phyloP scores from a whole-genome alignment of 1,140 invertebrate genomes.

The Brachionus plicatilis region DNA sequence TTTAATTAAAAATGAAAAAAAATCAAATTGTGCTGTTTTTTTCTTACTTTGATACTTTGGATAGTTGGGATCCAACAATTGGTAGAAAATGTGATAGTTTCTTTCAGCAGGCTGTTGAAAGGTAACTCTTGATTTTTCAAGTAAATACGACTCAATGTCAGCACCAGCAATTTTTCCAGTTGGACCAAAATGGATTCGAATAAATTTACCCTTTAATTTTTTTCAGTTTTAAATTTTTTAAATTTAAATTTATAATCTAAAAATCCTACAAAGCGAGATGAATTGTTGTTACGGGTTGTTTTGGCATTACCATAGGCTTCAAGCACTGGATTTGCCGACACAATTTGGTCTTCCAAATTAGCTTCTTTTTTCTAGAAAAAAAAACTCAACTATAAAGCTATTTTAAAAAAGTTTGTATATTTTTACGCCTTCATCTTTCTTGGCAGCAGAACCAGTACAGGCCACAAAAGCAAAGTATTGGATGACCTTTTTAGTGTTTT shows the following conservation, averaged over 20 bases:
- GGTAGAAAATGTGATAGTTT: slow-evolving; percentile 99
- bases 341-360: slow-evolving; percentile 63
- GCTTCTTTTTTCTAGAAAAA: slow-evolving; percentile 27
- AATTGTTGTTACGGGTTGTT: slow-evolving; percentile 63
- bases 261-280: slow-evolving; percentile 60
- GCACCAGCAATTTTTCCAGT: slow-evolving; percentile 98
- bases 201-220: slow-evolving; percentile 73
- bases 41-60: slow-evolving; percentile 54
- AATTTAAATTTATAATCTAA: not conserved
- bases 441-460: slow-evolving; percentile 54
- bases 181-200: slow-evolving; percentile 99
- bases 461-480: slow-evolving; percentile 64
- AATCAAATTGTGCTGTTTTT: not conserved
- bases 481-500: slow-evolving; percentile 67
- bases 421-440: slow-evolving; percentile 44
- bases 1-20: not conserved
- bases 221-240: not conserved
- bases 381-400: not conserved
- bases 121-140: slow-evolving; percentile 99
- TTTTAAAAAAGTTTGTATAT: slow-evolving; percentile 34
- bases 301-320: slow-evolving; percentile 64
- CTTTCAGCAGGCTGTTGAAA: slow-evolving; percentile 92
- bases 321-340: slow-evolving; percentile 60
- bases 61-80: slow-evolving; percentile 92
- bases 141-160: slow-evolving; percentile 99